Percentiles rank a stretch among this genome's conserved stretches.
Evolutionary conservation across 2,888 invertebrate species (phyloP).

Genomic region (Melitaea athalia): DNA sequence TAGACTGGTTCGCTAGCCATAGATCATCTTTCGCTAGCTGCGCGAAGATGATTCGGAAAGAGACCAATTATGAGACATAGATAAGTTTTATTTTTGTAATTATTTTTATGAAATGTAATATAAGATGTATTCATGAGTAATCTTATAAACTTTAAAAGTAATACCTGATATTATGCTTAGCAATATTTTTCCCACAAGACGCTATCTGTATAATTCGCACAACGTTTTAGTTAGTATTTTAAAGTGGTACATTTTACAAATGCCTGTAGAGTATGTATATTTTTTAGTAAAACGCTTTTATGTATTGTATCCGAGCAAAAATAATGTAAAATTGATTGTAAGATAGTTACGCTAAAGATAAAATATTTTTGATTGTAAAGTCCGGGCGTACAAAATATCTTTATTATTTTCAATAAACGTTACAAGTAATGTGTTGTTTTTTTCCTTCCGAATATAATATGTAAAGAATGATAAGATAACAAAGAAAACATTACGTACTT

Average conservation of each 20-base stretch:
- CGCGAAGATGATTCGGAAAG: background rate
- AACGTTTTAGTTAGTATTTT: background rate
- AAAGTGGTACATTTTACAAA: background rate
- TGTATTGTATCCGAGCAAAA: slow-evolving; percentile 29
- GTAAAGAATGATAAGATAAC: background rate
- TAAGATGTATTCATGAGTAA: slow-evolving; percentile 2
- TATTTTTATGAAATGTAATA: slow-evolving; percentile 11
- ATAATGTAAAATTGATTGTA: slow-evolving; percentile 43
- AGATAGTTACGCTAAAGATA: slow-evolving; percentile 47
- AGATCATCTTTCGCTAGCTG: background rate
- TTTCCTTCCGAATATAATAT: background rate
- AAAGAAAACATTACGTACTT: background rate
- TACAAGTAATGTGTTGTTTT: slow-evolving; percentile 43
- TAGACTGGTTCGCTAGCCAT: background rate
- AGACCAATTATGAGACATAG: slow-evolving; percentile 8
- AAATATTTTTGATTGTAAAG: slow-evolving; percentile 62
- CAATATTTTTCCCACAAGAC: background rate
- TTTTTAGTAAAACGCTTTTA: slow-evolving; percentile 43
- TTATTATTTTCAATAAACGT: slow-evolving; percentile 80
- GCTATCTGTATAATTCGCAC: background rate
- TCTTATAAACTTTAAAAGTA: background rate
- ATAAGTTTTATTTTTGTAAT: slow-evolving; percentile 15
- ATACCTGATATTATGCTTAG: slow-evolving; percentile 2
- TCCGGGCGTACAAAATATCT: slow-evolving; percentile 58
- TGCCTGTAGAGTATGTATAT: background rate